Evolutionary conservation across 2,888 invertebrate genomes (phyloP), one percentile per base, ranked within the genome.

Genomic region (Teleogryllus oceanicus): DNA sequence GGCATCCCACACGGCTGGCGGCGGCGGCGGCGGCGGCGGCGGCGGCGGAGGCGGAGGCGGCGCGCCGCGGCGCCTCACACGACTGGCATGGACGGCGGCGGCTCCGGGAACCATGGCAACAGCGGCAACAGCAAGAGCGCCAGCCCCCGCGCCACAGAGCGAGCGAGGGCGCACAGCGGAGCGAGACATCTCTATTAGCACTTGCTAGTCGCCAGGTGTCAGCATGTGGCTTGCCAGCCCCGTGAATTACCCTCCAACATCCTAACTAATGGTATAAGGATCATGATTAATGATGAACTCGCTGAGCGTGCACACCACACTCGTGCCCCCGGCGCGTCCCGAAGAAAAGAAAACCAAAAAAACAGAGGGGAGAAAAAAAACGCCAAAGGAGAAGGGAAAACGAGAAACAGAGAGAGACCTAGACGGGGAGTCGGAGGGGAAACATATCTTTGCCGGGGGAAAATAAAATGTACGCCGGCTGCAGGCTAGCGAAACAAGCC

Each of bases 211-310:
- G 75, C 81, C 81, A 80, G 81, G 78, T 81, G 81, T 77, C 81
- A 50, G 78, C 78, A 20, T 76, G 78, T 24, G 62, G 78, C 62
- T 78, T 78, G 51, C 62, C 62, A 62, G 62, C 62, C 62, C n/a
- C 62, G 62, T 21, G 78, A 62, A 78, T 78, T 51, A 78, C 51
- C 13, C 75, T 79, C 50, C 51, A 75, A 78, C 80, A 81, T 80
- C 78, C 75, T 76, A 77, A 80, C 82, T 82, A 80, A 82, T 80
- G 82, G 75, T 82, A 80, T 49, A 80, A 80, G 81, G 50, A 81
- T 81, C 80, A 80, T 82, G 82, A 82, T 82, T 82, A 82, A 82
- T 82, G 82, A 80, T 81, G 49, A 75, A 75, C 80, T 20, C n/a
- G 80, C 62, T n/a, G 62, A 62, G 62, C 62, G 62, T n/a, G 62